Evolutionary conservation across 2,113 vertebrate genomes (phyloP).

Genomic region (Malurus cyaneus): DNA sequence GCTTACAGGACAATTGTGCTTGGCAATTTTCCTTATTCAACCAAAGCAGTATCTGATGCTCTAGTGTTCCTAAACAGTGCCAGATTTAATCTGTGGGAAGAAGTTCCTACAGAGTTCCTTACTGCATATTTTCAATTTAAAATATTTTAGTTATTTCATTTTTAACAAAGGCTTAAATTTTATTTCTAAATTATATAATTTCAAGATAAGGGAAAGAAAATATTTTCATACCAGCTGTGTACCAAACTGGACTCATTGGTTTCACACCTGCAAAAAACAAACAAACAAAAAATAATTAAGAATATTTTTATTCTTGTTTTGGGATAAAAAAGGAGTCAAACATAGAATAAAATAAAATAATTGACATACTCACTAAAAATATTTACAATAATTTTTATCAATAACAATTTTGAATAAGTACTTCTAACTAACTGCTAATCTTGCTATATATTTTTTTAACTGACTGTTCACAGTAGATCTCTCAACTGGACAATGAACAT

Average conservation of each 20-base stretch:
- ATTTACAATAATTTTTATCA: not conserved
- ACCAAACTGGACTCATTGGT: slow-evolving; percentile 86
- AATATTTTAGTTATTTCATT: not conserved
- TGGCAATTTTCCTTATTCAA: not conserved
- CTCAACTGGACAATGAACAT: not conserved
- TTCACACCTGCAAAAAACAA: slow-evolving; percentile 77
- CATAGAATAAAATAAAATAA: not conserved
- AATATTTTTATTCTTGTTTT: not conserved
- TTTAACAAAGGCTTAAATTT: not conserved
- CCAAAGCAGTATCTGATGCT: not conserved
- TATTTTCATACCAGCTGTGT: slow-evolving; percentile 83
- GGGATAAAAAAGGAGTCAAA: not conserved
- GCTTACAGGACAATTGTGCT: no score
- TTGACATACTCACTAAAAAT: not conserved
- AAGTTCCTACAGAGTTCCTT: not conserved
- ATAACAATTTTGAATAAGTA: not conserved
- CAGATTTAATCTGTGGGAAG: not conserved
- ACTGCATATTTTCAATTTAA: not conserved
- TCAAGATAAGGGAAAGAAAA: not conserved
- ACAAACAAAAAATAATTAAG: not conserved
- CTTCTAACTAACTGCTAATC: not conserved
- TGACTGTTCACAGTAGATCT: not conserved
- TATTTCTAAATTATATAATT: not conserved
- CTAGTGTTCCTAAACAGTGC: not conserved
- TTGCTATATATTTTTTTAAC: not conserved